Evolutionary conservation across 2,888 invertebrate species (phyloP).

Genomic region (Xylocampa areola): DNA sequence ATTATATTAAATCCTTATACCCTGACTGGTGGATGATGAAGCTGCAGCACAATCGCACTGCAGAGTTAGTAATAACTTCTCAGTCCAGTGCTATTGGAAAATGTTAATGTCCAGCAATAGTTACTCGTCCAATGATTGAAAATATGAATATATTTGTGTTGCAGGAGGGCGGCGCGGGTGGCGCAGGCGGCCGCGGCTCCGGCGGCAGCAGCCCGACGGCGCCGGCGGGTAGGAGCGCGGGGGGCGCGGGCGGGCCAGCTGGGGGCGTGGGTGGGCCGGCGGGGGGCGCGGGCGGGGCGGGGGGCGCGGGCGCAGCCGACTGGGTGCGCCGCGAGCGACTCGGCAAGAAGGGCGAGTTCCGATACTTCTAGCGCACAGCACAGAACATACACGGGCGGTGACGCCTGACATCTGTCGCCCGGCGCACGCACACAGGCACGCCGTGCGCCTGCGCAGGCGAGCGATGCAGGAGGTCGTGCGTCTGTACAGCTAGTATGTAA

Average conservation of each 20-base stretch:
- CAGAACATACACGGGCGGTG: conserved; percentile 1
- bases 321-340: conserved; percentile 96
- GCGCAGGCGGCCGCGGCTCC: conserved; percentile 64
- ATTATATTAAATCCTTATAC: too few species aligned
- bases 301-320: conserved; percentile 89
- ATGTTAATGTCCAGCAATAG: too few species aligned
- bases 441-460: conserved; percentile 5
- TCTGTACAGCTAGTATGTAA: conserved; percentile 2
- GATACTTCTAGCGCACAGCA: conserved; percentile 93
- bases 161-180: conserved; percentile 82
- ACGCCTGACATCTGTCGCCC: conserved; percentile 15
- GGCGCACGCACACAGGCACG: neutral
- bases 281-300: conserved; percentile 86
- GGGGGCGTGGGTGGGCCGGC: conserved; percentile 81
- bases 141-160: conserved; percentile 26
- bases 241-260: conserved; percentile 75
- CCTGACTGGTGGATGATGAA: too few species aligned
- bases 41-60: too few species aligned
- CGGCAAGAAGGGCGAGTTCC: conserved; percentile 98
- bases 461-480: neutral
- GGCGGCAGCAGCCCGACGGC: conserved; percentile 76
- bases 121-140: neutral
- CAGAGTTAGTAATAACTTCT: too few species aligned
- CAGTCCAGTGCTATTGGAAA: too few species aligned
- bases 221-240: conserved; percentile 71